Percentiles rank a stretch among this genome's conserved stretches.
These are phyloP conservation scores for Lasioglossum pauxillum DNA, from an alignment of 2,888 invertebrate genomes.

Conservation along the genomic window DNA sequence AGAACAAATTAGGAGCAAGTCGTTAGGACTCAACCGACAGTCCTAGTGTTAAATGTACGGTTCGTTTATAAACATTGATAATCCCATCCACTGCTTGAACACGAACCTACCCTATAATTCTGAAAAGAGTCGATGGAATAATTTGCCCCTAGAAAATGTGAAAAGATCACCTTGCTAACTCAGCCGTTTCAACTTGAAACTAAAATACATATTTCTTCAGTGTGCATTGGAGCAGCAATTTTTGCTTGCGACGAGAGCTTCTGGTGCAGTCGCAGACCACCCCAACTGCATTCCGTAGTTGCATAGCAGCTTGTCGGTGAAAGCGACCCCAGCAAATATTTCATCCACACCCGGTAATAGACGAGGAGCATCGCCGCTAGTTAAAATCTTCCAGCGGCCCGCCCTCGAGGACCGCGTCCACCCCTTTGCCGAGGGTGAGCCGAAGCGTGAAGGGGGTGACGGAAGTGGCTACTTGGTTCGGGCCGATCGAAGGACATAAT, in stretches of 20 bases:
- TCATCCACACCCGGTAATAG: slow-evolving; percentile 15
- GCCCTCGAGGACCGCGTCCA: neutral
- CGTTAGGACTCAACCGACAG: no score
- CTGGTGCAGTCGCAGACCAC: no score
- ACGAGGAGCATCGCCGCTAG: slow-evolving; percentile 4
- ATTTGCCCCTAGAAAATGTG: neutral
- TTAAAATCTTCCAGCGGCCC: neutral
- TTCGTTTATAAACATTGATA: no score
- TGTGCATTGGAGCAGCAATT: neutral
- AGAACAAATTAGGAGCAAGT: no score
- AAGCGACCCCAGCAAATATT: neutral
- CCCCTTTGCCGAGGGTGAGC: neutral
- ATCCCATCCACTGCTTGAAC: no score
- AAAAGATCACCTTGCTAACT: neutral
- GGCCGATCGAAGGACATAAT: slow-evolving; percentile 26
- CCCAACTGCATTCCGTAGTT: neutral
- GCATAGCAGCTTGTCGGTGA: neutral
- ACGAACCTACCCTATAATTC: neutral
- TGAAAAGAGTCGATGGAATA: neutral
- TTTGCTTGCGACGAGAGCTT: neutral
- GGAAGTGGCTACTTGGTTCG: slow-evolving; percentile 21
- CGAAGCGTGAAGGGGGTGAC: slow-evolving; percentile 2
- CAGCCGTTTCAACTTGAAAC: neutral
- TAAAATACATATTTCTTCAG: neutral
- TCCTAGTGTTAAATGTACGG: no score